Evolutionary conservation across 30 jellyfish, hydroid and myxozoan genomes (phyloP).

Genomic region (Hydractinia symbiolongicarpus): DNA sequence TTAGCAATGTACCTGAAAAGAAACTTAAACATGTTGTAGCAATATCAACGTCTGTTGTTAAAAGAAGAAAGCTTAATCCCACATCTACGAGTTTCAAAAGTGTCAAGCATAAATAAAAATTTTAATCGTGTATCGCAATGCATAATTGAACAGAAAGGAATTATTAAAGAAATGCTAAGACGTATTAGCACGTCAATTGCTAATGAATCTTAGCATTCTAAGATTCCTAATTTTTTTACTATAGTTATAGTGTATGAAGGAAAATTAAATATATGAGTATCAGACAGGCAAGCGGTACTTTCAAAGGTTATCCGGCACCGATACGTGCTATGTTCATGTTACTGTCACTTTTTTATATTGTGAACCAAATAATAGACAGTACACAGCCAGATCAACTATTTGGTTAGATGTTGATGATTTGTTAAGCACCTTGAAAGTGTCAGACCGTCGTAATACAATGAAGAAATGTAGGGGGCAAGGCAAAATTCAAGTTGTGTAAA

Average conservation of each 20-base stretch:
- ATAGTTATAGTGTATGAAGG: background rate
- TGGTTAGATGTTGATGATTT: background rate
- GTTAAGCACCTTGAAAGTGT: background rate
- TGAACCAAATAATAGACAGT: background rate
- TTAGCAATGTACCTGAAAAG: background rate
- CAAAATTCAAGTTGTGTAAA: background rate
- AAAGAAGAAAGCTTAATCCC: background rate
- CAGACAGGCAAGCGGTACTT: no score
- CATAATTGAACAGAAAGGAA: background rate
- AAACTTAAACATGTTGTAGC: background rate
- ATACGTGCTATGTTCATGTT: background rate
- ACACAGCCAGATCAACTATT: background rate
- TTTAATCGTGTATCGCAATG: background rate
- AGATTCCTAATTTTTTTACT: background rate
- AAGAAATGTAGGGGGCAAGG: background rate
- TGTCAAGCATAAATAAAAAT: background rate
- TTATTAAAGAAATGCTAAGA: background rate
- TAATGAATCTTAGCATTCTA: no score
- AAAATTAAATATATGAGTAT: background rate
- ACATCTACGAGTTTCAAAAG: background rate
- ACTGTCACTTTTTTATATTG: background rate
- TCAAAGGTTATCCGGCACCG: background rate
- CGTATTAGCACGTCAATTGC: no score
- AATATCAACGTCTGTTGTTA: background rate
- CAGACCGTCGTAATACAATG: background rate